Evolutionary conservation across 2,888 invertebrate species (phyloP).

Genomic region (Pyralis farinalis): DNA sequence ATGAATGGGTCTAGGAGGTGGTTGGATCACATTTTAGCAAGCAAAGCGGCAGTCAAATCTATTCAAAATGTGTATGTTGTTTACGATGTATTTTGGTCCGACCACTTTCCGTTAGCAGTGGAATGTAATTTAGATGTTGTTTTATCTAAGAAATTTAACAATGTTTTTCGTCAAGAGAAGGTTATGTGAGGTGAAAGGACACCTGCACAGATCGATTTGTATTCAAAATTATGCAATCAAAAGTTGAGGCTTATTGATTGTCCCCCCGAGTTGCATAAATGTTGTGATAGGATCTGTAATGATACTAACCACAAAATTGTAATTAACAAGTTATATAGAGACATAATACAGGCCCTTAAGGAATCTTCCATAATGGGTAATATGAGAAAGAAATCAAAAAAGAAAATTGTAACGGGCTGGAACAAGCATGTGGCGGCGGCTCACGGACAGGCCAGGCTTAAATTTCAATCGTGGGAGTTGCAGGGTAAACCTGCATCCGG

Average conservation of each 20-base stretch:
- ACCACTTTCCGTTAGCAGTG: conserved; percentile 15
- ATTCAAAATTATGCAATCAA: conserved; percentile 8
- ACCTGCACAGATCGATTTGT: conserved; percentile 5
- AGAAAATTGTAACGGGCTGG: conserved; percentile 15
- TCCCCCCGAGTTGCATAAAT: conserved; percentile 4
- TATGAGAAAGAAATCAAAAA: neutral
- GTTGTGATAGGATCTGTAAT: conserved; percentile 2
- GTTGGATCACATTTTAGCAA: conserved; percentile 15
- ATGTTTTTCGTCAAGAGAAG: neutral
- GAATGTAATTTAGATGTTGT: conserved; percentile 6
- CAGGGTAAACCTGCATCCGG: conserved; percentile 13
- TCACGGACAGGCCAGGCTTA: conserved; percentile 15
- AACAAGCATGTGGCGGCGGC: conserved; percentile 16
- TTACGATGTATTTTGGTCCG: conserved; percentile 15
- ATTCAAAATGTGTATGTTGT: conserved; percentile 3
- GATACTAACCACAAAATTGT: neutral
- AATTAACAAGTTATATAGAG: neutral
- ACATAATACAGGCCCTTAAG: conserved; percentile 5
- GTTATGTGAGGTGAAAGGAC: conserved; percentile 3
- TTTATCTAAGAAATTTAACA: neutral
- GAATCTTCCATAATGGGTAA: neutral
- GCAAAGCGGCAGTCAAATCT: conserved; percentile 1
- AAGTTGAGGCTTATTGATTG: conserved; percentile 6
- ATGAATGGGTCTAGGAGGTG: conserved; percentile 1
- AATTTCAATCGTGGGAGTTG: conserved; percentile 12